A percentile compares a stretch with the other conserved stretches of the same genome.
phyloP scores from a whole-genome alignment of 2,888 invertebrate genomes.

The Drosophila macrothrix region DNA sequence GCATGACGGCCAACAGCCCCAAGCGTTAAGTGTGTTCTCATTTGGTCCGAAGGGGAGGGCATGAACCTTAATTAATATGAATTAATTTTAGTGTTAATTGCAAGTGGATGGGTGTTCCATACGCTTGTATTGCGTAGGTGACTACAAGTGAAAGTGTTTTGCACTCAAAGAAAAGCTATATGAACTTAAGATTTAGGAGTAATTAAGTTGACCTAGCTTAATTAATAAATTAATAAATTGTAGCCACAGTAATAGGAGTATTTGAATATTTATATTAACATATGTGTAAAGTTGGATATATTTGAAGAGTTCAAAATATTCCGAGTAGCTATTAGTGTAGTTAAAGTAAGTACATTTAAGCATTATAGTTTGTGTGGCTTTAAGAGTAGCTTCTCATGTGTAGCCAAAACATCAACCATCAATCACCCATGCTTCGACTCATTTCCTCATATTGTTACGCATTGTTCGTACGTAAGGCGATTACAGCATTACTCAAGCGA shows the following conservation, averaged over 20 bases:
- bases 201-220: not conserved
- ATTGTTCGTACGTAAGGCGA: constrained; percentile 38
- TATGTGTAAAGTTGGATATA: not conserved
- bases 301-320: not conserved
- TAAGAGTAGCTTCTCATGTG: constrained; percentile 7
- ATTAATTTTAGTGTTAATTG: constrained; percentile 80
- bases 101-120: constrained; percentile 69
- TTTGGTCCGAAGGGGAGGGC: constrained; percentile 49
- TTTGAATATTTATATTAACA: not conserved
- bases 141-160: constrained; percentile 47
- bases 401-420: constrained; percentile 36
- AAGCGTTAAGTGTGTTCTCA: constrained; percentile 75
- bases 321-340: not conserved
- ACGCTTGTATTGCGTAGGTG: constrained; percentile 48
- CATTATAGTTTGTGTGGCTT: not conserved
- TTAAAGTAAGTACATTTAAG: not conserved
- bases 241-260: not conserved
- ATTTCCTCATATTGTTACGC: constrained; percentile 30
- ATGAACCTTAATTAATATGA: constrained; percentile 77
- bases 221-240: not conserved
- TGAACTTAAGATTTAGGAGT: not conserved
- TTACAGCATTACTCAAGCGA: constrained; percentile 51
- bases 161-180: constrained; percentile 46
- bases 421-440: constrained; percentile 51
- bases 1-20: constrained; percentile 67